Conservation (phyloP, 2,797 vertebrate genomes). For the Acanthurus leucopareius region DNA sequence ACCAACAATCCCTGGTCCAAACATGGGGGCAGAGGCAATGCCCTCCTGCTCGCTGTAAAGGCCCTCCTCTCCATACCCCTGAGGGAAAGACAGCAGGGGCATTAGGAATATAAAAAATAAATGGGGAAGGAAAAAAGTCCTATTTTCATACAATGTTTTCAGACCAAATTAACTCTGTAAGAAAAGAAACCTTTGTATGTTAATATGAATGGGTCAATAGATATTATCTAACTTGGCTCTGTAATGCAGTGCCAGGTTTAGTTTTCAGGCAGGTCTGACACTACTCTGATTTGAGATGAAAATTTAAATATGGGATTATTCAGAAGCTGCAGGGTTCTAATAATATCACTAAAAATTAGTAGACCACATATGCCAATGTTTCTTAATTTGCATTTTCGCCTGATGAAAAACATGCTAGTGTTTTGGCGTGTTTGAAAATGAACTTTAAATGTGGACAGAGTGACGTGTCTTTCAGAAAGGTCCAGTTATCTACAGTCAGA, state of each 20-base stretch:
- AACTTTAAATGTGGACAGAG: neutral
- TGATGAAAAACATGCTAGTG: too few species aligned
- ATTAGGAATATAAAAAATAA: conserved; percentile 15
- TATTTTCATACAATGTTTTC: neutral
- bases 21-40: conserved; percentile 88
- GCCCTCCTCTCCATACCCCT: conserved; percentile 90
- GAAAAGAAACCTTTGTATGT: conserved; percentile 13
- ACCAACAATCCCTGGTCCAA: conserved; percentile 92
- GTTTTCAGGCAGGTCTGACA: neutral
- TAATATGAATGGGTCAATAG: conserved; percentile 1
- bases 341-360: neutral
- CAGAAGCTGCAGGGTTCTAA: neutral
- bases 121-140: conserved; percentile 14
- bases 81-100: conserved; percentile 28
- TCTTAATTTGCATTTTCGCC: neutral
- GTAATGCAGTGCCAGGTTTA: neutral
- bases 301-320: neutral
- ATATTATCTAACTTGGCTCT: neutral
- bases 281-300: neutral
- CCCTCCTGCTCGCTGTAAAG: conserved; percentile 90
- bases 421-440: neutral
- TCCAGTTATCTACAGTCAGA: neutral
- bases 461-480: neutral
- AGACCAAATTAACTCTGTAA: conserved; percentile 2
- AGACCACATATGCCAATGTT: neutral